A percentile compares a stretch with the other conserved stretches of the same genome.
Evolutionary conservation across 2,888 invertebrate genomes (phyloP).

Genomic region (Caenorhabditis virilis): DNA sequence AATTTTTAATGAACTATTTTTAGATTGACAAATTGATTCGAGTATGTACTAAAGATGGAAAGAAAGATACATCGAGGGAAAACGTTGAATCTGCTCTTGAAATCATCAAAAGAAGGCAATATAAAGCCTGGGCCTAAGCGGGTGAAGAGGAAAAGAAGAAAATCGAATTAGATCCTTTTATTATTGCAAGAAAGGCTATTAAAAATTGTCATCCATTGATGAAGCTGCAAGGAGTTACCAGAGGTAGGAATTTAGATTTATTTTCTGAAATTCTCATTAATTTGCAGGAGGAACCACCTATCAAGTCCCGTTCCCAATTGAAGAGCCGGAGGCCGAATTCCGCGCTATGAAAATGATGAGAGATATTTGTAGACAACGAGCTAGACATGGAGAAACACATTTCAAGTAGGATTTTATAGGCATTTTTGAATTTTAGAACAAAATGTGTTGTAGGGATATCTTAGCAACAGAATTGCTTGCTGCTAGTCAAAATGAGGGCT

Average conservation of each 20-base stretch:
- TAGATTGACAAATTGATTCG: slow-evolving; percentile 65
- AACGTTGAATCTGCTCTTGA: slow-evolving; percentile 61
- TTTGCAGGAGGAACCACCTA: slow-evolving; percentile 64
- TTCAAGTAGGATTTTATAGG: no score
- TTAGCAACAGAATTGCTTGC: slow-evolving; percentile 77
- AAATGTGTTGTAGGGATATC: slow-evolving; percentile 73
- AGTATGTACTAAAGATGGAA: slow-evolving; percentile 60
- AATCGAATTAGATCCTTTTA: slow-evolving; percentile 61
- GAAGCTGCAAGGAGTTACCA: slow-evolving; percentile 62
- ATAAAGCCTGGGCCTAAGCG: slow-evolving; percentile 57
- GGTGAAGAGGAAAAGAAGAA: slow-evolving; percentile 51
- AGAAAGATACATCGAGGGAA: slow-evolving; percentile 56
- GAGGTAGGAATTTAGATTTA: no score
- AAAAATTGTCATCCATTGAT: slow-evolving; percentile 64
- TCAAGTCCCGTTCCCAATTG: slow-evolving; percentile 88
- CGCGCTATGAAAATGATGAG: slow-evolving; percentile 89
- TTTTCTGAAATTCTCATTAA: no score
- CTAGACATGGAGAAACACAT: slow-evolving; percentile 49
- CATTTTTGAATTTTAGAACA: no score
- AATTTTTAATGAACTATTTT: not conserved
- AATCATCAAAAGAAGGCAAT: slow-evolving; percentile 63
- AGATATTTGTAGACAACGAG: slow-evolving; percentile 78
- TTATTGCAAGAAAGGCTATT: slow-evolving; percentile 53
- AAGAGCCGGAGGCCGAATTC: slow-evolving; percentile 79
- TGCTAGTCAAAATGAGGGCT: slow-evolving; percentile 66